Base-by-base conservation (phyloP, 2,797 vertebrate genomes). In the Karalla daura region DNA sequence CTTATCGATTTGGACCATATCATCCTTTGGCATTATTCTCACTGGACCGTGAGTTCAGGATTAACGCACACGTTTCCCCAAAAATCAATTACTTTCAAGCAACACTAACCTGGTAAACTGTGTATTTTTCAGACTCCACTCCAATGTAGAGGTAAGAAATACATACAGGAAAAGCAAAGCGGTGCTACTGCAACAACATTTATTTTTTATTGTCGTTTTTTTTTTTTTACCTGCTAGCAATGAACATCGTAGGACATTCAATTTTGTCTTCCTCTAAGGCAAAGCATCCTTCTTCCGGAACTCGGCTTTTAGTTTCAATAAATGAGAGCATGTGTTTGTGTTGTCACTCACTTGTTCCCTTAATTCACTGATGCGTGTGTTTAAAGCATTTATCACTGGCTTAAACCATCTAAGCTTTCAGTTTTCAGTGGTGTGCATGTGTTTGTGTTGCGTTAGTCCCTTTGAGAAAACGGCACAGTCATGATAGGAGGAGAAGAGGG, bases 351-450 rank as follows among this genome's bases (percentile, higher is more conserved):
- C 54, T 76, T 72, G 36, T 56, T 73, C 23, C 18, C 76, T 64
- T 73, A 36, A 85, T 78, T 74, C 27, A 47, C 21, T 13, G 53
- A 64, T 44, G 24, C 12, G 0, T 39, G 46, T 30, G 53, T 58
- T 81, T 63, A 56, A 78, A 50, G 49, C 47, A 70, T 27, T 47
- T 66, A 80, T 83, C 18, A 28, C 46, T 76, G 40, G 32, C 55
- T 54, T 70, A 76, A 82, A 79, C 66, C 49, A 58, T 40, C 70
- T 49, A 5, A 50, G 53, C 32, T 52, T 53, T 27, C 20, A 33
- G 39, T 51, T 65, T 53, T 27, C 20, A 33, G 39, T 51, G 63
- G 59, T 59, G 25, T 76, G 54, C 18, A 13, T 60, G 47, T 49
- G 30, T 45, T 69, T 41, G 37, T 45, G 20, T 54, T 28, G 2